Base-by-base conservation (phyloP, 1,140 invertebrate genomes). In the Cotesia chilonis region DNA sequence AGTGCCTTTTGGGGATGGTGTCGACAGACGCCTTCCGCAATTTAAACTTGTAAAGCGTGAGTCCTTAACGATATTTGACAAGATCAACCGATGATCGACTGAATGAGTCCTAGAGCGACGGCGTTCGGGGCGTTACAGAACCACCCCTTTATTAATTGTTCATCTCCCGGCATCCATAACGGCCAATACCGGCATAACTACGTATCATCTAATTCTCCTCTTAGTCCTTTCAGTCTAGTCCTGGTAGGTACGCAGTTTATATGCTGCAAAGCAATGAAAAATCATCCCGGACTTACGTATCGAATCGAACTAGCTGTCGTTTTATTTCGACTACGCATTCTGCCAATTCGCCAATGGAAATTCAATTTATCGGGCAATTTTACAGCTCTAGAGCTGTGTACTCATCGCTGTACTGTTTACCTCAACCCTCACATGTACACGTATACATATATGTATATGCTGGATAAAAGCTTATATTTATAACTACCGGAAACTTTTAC, bases 81-180 rank as follows among this genome's bases (percentile, higher is more conserved):
- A 74, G 76, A 75, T 81, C 76, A 41, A 78, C 75, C 63, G 72
- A 77, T 80, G 73, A 77, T 80, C 71, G 75, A 77, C 74, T 76
- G 78, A 79, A 78, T 63, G 80, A 78, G 77, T 74, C 74, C 77
- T 76, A 79, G 79, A 76, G 75, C 77, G 75, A 78, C 73, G 78
- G 79, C 82, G 75, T 83, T 78, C 80, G 85, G 85, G 85, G 86
- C 82, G 84, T 77, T 76, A 75, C 75, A 70, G 71, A 68, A 74
- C 75, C 80, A 73, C 75, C 74, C 84, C 80, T 78, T 69, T 64
- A 80, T 83, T 87, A 87, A 87, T 87, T 87, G 84, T 87, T 87
- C 85, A 87, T 87, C 84, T 87, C 83, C 83, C 79, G 20, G 65
- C 51, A 67, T 77, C 74, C 76, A 76, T 81, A 77, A 54, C 78